Conservation (phyloP, 2,888 invertebrate species). For the Eucera pruinosa region DNA sequence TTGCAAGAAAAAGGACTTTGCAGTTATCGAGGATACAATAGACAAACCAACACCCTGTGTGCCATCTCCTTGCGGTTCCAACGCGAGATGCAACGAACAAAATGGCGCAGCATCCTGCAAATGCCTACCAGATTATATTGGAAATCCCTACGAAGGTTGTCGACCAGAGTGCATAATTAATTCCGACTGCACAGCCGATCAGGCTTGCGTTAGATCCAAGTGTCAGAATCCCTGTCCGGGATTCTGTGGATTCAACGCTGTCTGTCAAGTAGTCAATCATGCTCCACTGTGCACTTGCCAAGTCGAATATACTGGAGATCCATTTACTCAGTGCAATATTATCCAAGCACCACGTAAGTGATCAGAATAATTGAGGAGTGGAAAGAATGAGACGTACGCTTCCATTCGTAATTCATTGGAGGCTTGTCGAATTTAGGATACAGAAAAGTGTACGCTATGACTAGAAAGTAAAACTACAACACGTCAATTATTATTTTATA, state of each 20-base stretch:
- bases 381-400: neutral
- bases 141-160: constrained; percentile 88
- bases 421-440: too few species aligned
- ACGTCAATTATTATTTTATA: too few species aligned
- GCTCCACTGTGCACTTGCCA: constrained; percentile 90
- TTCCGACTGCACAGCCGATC: constrained; percentile 88
- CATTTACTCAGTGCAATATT: constrained; percentile 88
- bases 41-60: constrained; percentile 87
- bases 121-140: constrained; percentile 86
- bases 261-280: constrained; percentile 91
- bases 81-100: constrained; percentile 90
- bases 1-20: neutral
- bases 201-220: constrained; percentile 89
- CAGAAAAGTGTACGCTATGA: too few species aligned
- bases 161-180: constrained; percentile 89
- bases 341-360: constrained; percentile 81
- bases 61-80: constrained; percentile 93
- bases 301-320: constrained; percentile 89
- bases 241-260: constrained; percentile 90
- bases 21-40: constrained; percentile 21
- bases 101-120: constrained; percentile 85
- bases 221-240: constrained; percentile 91
- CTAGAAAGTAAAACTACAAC: too few species aligned
- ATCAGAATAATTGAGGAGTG: constrained; percentile 73
- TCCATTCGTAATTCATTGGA: too few species aligned